These are phyloP conservation scores for Diaperis boleti DNA, from an alignment of 2,888 invertebrate species.

Conservation along the genomic window DNA sequence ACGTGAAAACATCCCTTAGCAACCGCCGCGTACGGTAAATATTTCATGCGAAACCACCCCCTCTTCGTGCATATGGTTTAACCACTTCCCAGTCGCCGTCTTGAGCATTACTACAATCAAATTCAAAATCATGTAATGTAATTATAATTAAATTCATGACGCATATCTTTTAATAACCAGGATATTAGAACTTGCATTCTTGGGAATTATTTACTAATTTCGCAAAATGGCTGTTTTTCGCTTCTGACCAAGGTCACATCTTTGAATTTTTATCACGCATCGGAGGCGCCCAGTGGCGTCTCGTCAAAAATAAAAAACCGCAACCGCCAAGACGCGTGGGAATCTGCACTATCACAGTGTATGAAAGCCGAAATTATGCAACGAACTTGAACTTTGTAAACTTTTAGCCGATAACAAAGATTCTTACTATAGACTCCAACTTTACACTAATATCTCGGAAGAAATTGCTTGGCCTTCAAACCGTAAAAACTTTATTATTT, in stretches of 20 bases:
- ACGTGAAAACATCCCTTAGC: constrained; percentile 5
- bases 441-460: not conserved
- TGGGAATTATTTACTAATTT: constrained; percentile 10
- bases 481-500: constrained; percentile 10
- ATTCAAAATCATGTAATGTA: constrained; percentile 6
- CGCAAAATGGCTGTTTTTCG: constrained; percentile 7
- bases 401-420: not conserved
- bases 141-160: constrained; percentile 20
- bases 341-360: not conserved
- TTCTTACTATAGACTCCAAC: not conserved
- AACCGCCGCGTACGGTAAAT: not conserved
- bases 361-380: not conserved
- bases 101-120: constrained; percentile 9
- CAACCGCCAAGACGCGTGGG: not conserved
- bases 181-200: constrained; percentile 12
- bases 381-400: constrained; percentile 8
- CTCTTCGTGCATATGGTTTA: not conserved
- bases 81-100: not conserved
- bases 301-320: not conserved
- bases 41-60: not conserved
- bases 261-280: constrained; percentile 8
- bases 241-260: constrained; percentile 10
- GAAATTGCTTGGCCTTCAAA: not conserved
- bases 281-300: constrained; percentile 1
- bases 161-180: constrained; percentile 15